phyloP scores from a whole-genome alignment of 2,113 vertebrate species.

The Phyllostomus hastatus region DNA sequence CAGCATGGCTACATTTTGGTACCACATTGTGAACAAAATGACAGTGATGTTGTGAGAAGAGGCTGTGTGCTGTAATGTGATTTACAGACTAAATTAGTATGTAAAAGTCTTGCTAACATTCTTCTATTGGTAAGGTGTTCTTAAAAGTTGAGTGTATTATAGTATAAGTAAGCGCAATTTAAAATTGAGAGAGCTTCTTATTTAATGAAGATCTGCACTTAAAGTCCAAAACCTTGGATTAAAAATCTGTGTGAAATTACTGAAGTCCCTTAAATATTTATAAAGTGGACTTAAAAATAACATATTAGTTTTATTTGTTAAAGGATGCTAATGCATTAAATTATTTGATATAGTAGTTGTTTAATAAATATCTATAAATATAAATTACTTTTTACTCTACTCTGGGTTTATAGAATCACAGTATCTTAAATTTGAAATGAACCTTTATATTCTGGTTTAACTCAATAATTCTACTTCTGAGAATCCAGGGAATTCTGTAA shows the following conservation, averaged over 20 bases:
- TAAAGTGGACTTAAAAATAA: background rate
- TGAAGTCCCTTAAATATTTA: background rate
- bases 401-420: background rate
- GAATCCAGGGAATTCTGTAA: background rate
- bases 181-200: background rate
- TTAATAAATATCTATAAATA: background rate
- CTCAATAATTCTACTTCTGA: background rate
- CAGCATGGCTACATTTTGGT: background rate
- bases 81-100: background rate
- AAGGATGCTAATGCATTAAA: background rate
- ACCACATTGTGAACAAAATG: background rate
- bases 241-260: background rate
- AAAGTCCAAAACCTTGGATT: background rate
- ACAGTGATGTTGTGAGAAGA: background rate
- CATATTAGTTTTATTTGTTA: background rate
- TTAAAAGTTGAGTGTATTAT: background rate
- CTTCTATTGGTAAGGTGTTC: background rate
- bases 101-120: background rate
- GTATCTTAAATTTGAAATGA: background rate
- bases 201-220: background rate
- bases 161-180: background rate
- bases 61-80: background rate
- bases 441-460: background rate
- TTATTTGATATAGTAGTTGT: background rate
- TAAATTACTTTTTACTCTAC: background rate